These are phyloP conservation scores for Ptilonorhynchus violaceus DNA, from an alignment of 2,113 vertebrate species.

Conservation along the genomic window DNA sequence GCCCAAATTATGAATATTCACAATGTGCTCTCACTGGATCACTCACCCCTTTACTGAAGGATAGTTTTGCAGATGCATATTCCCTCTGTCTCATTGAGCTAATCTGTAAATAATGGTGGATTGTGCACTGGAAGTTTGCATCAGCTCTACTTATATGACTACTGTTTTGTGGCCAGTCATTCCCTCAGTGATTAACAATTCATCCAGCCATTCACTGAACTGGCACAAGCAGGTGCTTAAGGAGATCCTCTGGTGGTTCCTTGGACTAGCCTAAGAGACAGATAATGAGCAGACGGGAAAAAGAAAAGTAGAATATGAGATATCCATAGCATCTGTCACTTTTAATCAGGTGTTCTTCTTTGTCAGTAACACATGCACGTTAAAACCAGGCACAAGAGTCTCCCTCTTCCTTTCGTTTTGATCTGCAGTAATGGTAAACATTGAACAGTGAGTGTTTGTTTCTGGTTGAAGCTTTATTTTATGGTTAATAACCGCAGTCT, in stretches of 20 bases:
- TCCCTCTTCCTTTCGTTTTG: background rate
- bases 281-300: background rate
- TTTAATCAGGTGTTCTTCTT: background rate
- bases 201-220: background rate
- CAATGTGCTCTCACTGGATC: background rate
- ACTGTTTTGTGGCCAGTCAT: background rate
- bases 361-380: rapidly evolving
- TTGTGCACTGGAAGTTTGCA: background rate
- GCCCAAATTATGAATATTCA: background rate
- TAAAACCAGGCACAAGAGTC: background rate
- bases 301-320: background rate
- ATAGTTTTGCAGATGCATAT: background rate
- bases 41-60: background rate
- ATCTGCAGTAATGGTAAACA: background rate
- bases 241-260: background rate
- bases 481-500: background rate
- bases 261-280: background rate
- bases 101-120: background rate
- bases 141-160: background rate
- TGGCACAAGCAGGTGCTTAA: background rate
- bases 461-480: background rate
- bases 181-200: background rate
- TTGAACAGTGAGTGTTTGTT: background rate
- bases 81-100: background rate
- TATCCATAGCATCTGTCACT: background rate